phyloP scores from a whole-genome alignment of 1,140 invertebrate genomes.

The Portunus trituberculatus region DNA sequence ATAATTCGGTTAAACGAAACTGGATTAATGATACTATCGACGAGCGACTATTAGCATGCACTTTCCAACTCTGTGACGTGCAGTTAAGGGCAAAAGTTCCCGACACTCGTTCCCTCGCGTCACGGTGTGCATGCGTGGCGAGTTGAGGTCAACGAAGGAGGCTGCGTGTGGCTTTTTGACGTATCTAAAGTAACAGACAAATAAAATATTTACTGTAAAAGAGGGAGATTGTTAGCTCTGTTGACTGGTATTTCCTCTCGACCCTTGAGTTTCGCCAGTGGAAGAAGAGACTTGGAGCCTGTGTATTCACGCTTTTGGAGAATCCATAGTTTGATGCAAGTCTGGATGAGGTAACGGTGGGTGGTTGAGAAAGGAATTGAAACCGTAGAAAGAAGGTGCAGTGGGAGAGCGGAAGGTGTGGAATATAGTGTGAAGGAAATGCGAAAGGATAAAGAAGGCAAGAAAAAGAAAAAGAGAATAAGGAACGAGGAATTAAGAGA shows the following conservation, averaged over 20 bases:
- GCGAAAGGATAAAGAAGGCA: too few relatives aligned
- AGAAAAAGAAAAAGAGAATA: too few relatives aligned
- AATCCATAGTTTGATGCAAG: conserved; percentile 27
- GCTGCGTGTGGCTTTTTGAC: neutral
- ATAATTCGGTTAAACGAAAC: neutral
- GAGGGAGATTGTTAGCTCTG: neutral
- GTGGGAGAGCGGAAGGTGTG: too few relatives aligned
- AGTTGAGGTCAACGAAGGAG: too few relatives aligned
- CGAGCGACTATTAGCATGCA: neutral
- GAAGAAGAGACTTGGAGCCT: conserved; percentile 1
- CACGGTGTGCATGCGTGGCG: too few relatives aligned
- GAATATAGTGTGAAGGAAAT: neutral
- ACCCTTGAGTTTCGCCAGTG: neutral
- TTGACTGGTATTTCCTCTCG: neutral
- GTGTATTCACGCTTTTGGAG: conserved; percentile 3
- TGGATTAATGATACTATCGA: neutral
- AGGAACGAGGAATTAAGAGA: too few relatives aligned
- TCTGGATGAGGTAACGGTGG: neutral
- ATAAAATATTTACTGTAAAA: neutral
- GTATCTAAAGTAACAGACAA: neutral
- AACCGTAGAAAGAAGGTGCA: too few relatives aligned
- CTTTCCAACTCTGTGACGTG: neutral
- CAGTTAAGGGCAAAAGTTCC: too few relatives aligned
- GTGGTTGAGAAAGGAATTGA: neutral
- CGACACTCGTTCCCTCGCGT: too few relatives aligned